Conservation (phyloP, 1,140 invertebrate species). For the Propsilocerus akamusi region DNA sequence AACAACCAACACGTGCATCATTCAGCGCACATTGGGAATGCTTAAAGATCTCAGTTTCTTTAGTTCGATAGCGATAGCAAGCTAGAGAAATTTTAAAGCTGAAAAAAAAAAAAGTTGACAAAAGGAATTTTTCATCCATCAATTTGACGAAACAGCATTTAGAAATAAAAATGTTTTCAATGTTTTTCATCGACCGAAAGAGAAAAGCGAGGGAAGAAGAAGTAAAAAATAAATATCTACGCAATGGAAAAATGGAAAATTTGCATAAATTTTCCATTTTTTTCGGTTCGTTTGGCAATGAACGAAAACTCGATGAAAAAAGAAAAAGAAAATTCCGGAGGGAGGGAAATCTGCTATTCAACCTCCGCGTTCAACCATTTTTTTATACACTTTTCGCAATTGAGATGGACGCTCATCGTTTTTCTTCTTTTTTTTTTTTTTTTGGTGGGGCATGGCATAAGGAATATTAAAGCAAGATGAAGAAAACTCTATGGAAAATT, state of each 20-base stretch:
- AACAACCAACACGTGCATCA: slow-evolving; percentile 1
- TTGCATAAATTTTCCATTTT: background rate
- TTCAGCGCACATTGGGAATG: background rate
- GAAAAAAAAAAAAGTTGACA: background rate
- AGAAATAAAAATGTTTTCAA: too few species aligned
- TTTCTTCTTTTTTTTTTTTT: too few species aligned
- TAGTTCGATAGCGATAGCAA: background rate
- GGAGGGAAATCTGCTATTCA: too few species aligned
- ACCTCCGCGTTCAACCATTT: too few species aligned
- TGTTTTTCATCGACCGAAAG: too few species aligned
- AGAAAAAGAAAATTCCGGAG: too few species aligned
- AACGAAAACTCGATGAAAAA: background rate
- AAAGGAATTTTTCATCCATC: background rate
- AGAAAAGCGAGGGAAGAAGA: too few species aligned
- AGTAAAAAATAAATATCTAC: too few species aligned
- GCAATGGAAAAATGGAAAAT: background rate
- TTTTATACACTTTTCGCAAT: too few species aligned
- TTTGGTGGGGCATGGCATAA: too few species aligned
- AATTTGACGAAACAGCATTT: background rate
- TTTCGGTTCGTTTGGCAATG: background rate
- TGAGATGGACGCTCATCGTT: too few species aligned
- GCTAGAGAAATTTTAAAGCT: background rate
- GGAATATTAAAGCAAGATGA: too few species aligned
- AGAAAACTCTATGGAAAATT: background rate
- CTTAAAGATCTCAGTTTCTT: background rate